These are phyloP conservation scores for Nomada lathburiana DNA, from an alignment of 2,888 invertebrate species.

Conservation along the genomic window DNA sequence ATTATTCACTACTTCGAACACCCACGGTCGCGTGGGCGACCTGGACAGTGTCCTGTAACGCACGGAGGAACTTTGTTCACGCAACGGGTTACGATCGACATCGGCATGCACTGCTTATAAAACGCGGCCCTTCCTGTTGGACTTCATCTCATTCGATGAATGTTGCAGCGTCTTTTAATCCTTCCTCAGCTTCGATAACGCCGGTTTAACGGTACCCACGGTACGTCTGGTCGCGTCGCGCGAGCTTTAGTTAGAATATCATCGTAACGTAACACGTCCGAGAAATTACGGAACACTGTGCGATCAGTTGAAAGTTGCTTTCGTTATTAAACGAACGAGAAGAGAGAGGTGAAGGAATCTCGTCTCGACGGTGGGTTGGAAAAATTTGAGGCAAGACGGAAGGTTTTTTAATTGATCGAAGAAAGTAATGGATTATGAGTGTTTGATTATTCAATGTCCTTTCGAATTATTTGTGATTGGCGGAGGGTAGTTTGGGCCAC, in stretches of 20 bases:
- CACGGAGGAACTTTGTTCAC: constrained; percentile 28
- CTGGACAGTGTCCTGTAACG: constrained; percentile 19
- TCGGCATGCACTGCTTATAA: constrained; percentile 17
- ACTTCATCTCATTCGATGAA: constrained; percentile 37
- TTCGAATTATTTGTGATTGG: too few species aligned
- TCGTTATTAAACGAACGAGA: too few species aligned
- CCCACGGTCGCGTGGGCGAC: constrained; percentile 68
- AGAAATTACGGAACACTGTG: constrained; percentile 11
- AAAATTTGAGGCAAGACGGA: too few species aligned
- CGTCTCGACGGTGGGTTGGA: not conserved
- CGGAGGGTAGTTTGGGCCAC: not conserved
- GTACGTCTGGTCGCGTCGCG: not conserved
- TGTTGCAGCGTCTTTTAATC: constrained; percentile 39
- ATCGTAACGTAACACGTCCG: constrained; percentile 20
- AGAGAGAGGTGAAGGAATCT: too few species aligned
- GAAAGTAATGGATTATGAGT: not conserved
- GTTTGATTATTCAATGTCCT: too few species aligned
- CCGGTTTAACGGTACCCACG: constrained; percentile 46
- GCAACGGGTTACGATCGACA: constrained; percentile 46
- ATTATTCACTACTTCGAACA: constrained; percentile 75
- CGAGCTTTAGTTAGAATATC: constrained; percentile 13
- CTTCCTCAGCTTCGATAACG: constrained; percentile 31
- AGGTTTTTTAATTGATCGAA: not conserved
- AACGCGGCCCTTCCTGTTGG: constrained; percentile 14
- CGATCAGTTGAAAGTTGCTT: not conserved